These are phyloP conservation scores for Archips xylosteana DNA, from an alignment of 2,888 invertebrate species.

Conservation along the genomic window DNA sequence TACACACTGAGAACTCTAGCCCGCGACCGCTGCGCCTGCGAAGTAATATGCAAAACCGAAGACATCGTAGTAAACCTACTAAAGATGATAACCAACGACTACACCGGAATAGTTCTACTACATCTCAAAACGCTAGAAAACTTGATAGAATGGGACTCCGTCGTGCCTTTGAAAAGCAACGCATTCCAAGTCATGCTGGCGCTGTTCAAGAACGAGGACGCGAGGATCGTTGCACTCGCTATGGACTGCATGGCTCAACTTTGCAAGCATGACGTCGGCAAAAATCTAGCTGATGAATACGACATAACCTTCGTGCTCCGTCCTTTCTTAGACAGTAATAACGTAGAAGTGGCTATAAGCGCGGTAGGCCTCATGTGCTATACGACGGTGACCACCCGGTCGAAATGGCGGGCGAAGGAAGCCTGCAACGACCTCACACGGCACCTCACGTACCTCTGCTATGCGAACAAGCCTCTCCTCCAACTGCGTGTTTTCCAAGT, in stretches of 20 bases:
- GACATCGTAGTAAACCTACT: constrained; percentile 67
- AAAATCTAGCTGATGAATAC: constrained; percentile 66
- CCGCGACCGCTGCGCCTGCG: constrained; percentile 63
- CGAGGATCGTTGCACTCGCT: constrained; percentile 60
- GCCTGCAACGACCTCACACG: constrained; percentile 59
- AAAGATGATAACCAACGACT: constrained; percentile 72
- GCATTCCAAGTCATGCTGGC: constrained; percentile 70
- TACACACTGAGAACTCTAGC: constrained; percentile 65
- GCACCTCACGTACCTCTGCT: constrained; percentile 59
- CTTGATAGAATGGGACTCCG: constrained; percentile 70
- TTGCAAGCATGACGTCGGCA: constrained; percentile 72
- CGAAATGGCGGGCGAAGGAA: constrained; percentile 78
- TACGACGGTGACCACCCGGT: constrained; percentile 69
- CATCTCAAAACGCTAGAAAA: constrained; percentile 68
- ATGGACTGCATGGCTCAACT: constrained; percentile 75
- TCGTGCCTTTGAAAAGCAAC: constrained; percentile 64
- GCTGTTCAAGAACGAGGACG: constrained; percentile 60
- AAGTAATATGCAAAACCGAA: constrained; percentile 58
- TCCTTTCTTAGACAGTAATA: constrained; percentile 51
- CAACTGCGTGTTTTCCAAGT: constrained; percentile 70
- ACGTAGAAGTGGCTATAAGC: constrained; percentile 63
- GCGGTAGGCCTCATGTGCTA: constrained; percentile 66
- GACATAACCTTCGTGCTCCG: constrained; percentile 63
- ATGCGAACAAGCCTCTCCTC: constrained; percentile 62
- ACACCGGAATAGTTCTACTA: constrained; percentile 66